Conservation (phyloP, 2,113 vertebrate species). For the Dasyurus viverrinus region DNA sequence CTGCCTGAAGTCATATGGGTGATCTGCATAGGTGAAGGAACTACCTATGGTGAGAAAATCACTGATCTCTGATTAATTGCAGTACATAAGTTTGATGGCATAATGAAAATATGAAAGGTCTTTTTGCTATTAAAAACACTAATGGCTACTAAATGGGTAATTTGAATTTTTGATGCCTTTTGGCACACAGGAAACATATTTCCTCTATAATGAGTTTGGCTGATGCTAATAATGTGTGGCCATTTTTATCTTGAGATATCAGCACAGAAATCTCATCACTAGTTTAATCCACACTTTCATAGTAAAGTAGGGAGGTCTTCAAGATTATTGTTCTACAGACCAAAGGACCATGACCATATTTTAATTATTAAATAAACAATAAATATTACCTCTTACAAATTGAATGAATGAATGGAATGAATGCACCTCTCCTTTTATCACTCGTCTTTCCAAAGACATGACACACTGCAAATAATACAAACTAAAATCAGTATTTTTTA, state of each 20-base stretch:
- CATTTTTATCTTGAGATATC: conserved; percentile 19
- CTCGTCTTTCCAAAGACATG: background rate
- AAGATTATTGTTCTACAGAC: background rate
- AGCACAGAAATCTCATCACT: conserved; percentile 17
- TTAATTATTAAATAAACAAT: background rate
- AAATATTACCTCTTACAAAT: background rate
- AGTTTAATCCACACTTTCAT: background rate
- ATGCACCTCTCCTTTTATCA: background rate
- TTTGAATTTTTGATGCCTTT: conserved; percentile 14
- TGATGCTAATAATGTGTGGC: background rate
- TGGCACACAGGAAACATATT: conserved; percentile 9
- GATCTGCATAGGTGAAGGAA: background rate
- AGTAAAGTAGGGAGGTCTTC: background rate
- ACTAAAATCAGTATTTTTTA: conserved; percentile 8
- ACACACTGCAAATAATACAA: background rate
- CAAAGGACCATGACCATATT: background rate
- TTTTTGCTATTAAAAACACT: background rate
- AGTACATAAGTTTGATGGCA: background rate
- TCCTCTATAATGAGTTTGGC: background rate
- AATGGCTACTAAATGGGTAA: background rate
- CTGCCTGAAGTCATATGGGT: background rate
- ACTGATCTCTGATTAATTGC: background rate
- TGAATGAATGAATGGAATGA: background rate
- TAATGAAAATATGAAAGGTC: conserved; percentile 13
- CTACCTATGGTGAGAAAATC: background rate